Evolutionary conservation across 2,888 invertebrate genomes (phyloP), one percentile per base, ranked within the genome.

Genomic region (Dorcus hopei): DNA sequence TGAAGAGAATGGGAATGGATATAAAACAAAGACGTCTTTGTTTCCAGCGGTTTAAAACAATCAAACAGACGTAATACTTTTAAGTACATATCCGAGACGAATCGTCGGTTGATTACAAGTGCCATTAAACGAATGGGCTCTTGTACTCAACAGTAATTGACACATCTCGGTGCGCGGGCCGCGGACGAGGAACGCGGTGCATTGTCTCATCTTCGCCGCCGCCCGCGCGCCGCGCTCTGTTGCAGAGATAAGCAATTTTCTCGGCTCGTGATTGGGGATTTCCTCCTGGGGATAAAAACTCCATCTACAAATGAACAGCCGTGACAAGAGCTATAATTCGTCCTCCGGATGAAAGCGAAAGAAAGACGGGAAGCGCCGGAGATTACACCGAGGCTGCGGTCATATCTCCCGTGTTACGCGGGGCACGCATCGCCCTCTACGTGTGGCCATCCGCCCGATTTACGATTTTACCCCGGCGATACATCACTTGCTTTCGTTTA

Each of bases 241-340:
- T 74, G 77, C 77, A 77, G 78, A 81, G 81, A 81, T 81, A 81
- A 81, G 85, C 84, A 85, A 85, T 85, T 84, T 85, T 84, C 84
- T 83, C 83, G 82, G 82, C 83, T 84, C 83, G 83, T 85, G 85
- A 85, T 85, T 85, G 85, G 84, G 83, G 83, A 80, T 81, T 80
- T 80, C 79, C 83, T 82, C 83, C 74, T 70, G 84, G 83, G 84
- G 81, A 81, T 82, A 82, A 83, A 83, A 85, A 84, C 84, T 85
- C 85, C 84, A 85, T 85, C 85, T 84, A 84, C 85, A 85, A 85
- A 85, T 85, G 85, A 85, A 85, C 85, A 83, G 82, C 83, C 85
- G 84, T 85, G 85, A 85, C 85, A 84, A 84, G 84, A 82, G 84
- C 83, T 82, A 85, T 85, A 84, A 85, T 85, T 85, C 82, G 82